Base-by-base conservation (phyloP, 2,113 vertebrate genomes). In the Chamaetylas fuelleborni region DNA sequence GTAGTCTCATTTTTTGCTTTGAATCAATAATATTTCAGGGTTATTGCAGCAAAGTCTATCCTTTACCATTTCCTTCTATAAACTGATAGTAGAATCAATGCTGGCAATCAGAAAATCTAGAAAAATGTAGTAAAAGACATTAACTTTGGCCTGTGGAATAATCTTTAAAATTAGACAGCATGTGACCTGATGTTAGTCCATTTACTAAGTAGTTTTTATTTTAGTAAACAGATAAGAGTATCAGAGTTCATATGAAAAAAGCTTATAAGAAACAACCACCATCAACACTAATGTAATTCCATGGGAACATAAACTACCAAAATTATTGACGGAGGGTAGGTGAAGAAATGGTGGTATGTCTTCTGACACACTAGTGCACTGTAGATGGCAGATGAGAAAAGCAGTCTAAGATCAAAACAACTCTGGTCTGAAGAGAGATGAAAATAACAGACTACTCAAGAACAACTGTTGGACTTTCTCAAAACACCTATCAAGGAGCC, bases 61-160 rank as follows among this genome's bases (percentile, higher is more conserved):
- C 72, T 62, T 92, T 56, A 72, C 36, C 81, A 64, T 66, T 70
- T 74, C 88, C 34, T 42, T 87, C 61, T 79, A 83, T 69, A 80
- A 76, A 83, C 12, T 42, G 14, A 36, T 14, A 73, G 50, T 26
- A 73, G 43, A 84, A 62, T 28, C 48, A 88, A 91, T 14, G 11
- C 53, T 51, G 95, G 43, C 60, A 90, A 82, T 93, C 82, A 90
- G 87, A 92, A 94, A 92, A 88, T 74, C 38, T 43, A 77, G 65
- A 85, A 22, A 94, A 97, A 95, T 2, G 1, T 43, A 96, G 50
- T 61, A 81, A 93, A 83, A 90, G 33, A 79, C 22, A 64, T 56
- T 93, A 88, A 70, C 62, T 87, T 84, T 74, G 22, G 54, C 70
- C 65, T 91, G 26, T 67, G 95, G 43, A 84, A 95, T 79, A 94